Evolutionary conservation across 92 coral and sea anemone species (phyloP).

Genomic region (Pocillopora grandis): DNA sequence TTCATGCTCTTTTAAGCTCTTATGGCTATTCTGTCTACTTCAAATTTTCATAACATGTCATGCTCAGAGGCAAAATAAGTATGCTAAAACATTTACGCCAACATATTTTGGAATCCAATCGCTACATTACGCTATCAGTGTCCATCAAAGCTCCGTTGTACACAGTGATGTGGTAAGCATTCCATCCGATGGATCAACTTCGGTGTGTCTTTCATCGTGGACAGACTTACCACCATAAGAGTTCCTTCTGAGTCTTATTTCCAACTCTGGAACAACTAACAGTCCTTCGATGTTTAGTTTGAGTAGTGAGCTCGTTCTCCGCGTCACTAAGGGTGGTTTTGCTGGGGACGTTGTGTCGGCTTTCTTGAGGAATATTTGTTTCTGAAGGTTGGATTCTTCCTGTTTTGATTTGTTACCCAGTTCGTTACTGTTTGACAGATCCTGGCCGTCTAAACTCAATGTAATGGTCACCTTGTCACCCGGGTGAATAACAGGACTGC

Average conservation of each 20-base stretch:
- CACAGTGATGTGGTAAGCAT: constrained; percentile 51
- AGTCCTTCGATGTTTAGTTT: constrained; percentile 34
- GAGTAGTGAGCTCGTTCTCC: constrained; percentile 37
- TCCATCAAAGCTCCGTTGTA: constrained; percentile 33
- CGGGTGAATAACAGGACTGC: constrained; percentile 24
- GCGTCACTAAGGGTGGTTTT: constrained; percentile 14
- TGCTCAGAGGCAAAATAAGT: background rate
- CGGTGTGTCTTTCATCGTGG: constrained; percentile 20
- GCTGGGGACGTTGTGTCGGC: background rate
- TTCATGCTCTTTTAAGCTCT: no score
- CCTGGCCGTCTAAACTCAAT: constrained; percentile 16
- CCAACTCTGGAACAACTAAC: constrained; percentile 36
- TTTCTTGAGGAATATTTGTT: constrained; percentile 8
- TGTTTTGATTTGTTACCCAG: background rate
- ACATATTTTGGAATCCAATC: background rate
- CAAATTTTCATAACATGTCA: background rate
- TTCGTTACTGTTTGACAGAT: constrained; percentile 1
- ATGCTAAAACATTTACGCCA: background rate
- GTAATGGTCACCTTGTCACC: constrained; percentile 32
- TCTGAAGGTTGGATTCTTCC: background rate
- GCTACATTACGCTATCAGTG: no score
- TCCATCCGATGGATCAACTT: constrained; percentile 39
- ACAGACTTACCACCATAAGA: constrained; percentile 25
- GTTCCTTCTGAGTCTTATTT: constrained; percentile 28
- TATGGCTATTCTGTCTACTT: no score